Percentiles rank a stretch among this genome's conserved stretches.
These are phyloP conservation scores for Drosophila sordidula DNA, from an alignment of 2,888 invertebrate species.

Conservation along the genomic window DNA sequence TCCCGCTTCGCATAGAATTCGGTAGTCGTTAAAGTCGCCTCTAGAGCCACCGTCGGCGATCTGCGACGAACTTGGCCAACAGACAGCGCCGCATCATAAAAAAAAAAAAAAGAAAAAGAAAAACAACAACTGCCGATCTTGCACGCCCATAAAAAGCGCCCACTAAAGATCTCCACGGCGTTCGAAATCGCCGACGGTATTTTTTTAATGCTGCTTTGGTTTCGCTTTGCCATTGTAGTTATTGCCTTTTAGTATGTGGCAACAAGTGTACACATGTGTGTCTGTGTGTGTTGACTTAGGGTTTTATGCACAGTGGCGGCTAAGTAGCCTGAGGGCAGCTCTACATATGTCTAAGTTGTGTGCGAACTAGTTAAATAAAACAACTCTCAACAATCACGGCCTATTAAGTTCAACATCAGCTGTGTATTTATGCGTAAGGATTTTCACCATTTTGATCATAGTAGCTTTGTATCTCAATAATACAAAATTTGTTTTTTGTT, in stretches of 20 bases:
- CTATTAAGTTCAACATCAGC: neutral
- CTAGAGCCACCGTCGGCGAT: conserved; percentile 54
- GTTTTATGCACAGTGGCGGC: conserved; percentile 19
- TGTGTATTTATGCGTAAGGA: neutral
- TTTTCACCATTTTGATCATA: no score
- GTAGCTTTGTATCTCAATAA: no score
- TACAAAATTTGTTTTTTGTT: no score
- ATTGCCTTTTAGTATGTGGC: conserved; percentile 52
- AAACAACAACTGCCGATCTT: conserved; percentile 46
- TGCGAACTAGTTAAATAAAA: conserved; percentile 10
- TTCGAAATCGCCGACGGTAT: conserved; percentile 65
- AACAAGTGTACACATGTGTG: conserved; percentile 45
- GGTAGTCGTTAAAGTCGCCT: conserved; percentile 71
- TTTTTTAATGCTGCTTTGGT: conserved; percentile 50
- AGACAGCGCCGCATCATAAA: conserved; percentile 53
- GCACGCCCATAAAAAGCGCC: conserved; percentile 75
- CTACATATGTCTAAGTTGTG: conserved; percentile 3
- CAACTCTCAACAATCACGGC: neutral
- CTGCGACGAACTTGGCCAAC: conserved; percentile 33
- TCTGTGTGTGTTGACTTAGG: conserved; percentile 16
- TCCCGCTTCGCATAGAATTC: conserved; percentile 52
- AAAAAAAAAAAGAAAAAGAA: conserved; percentile 33
- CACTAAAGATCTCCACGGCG: conserved; percentile 55
- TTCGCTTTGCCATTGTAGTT: conserved; percentile 37
- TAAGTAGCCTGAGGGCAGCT: conserved; percentile 45